Base-by-base conservation (phyloP, 2,888 invertebrate genomes). In the Trissoscelio sp. region DNA sequence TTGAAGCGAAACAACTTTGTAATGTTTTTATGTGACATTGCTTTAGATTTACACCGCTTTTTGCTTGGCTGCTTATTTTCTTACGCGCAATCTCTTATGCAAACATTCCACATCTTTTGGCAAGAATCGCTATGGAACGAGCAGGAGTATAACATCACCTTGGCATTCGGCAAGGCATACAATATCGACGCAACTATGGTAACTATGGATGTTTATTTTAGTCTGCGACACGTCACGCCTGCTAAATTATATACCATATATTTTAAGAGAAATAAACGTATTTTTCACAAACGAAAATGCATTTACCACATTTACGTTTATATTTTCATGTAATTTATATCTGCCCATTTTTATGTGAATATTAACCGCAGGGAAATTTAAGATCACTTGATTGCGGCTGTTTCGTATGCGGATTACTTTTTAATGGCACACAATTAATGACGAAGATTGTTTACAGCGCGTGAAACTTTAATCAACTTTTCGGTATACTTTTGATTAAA, bases 71-170 rank as follows among this genome's bases (percentile, higher is more conserved):
- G 67, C 67, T 66, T 67, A 79, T 73, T 79, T 64, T 69, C 67
- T 79, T 78, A 64, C 70, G 37, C 53, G 57, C 46, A 55, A 57
- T 70, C 70, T 70, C 78, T 72, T 79, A 57, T 62, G 48, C 73
- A 73, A 79, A 69, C 69, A 69, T 24, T 66, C 51, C 51, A 37
- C 73, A 67, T 73, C 73, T 67, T 73, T 64, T 60, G 73, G 58
- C 62, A 67, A 79, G 66, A 60, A 79, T 62, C 55, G 34, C 53
- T 53, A 53, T 18, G 72, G 18, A 62, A 73, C 57, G 70, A 48
- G 55, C 57, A n/a, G 44, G 37, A 67, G 66, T 60, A 74, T 60
- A 73, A 79, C 67, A 60, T 64, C 72, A 79, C 66, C 66, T 72
- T 72, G 55, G 72, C 64, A 79, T 79, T 67, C 67, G 67, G 3